Base-by-base conservation (phyloP, 2,113 vertebrate species). In the Albula goreensis region DNA sequence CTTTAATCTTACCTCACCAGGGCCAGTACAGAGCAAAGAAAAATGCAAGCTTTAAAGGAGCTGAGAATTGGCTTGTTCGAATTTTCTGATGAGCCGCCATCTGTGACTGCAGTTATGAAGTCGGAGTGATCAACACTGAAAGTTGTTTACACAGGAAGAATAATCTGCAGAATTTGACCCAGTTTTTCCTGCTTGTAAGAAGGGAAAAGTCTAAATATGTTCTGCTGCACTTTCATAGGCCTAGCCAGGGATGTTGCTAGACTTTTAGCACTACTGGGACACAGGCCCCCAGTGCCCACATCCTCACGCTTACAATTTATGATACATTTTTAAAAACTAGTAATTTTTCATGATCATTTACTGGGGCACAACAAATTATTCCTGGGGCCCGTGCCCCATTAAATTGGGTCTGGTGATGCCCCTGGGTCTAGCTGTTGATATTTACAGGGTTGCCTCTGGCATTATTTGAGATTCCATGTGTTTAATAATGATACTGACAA, bases 41-140 rank as follows among this genome's bases (percentile, higher is more conserved):
- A 19, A 5, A 57, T 15, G 5, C 13, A 7, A 22, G 49, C 22
- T 50, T 88, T 84, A 56, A 49, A 56, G 41, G 57, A 51, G 50
- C 63, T 17, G 17, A 17, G 11, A 63, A 63, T 84, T 70, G 79
- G 53, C 78, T 17, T 82, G 25, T 66, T 57, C 50, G 31, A 25
- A 53, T 79, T 9, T 15, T 51, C 88, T 17, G 57, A 74, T 85
- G 60, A 83, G 78, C 51, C 51, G 51, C 51, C 83, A 83, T 83
- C 78, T 85, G 56, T 83, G 78, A n/a, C 19, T 77, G 50, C 53
- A 17, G n/a, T 66, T 41, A 83, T 83, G 50, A 85, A 66, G 70
- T 78, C 19, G 25, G 50, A 50, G 80, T 19, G n/a, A 53, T 81
- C 22, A 48, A n/a, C 17, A 48, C 48, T 17, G 12, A 11, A 48